Conservation (phyloP, 2,797 vertebrate species). For the Enteromius radiatus region DNA sequence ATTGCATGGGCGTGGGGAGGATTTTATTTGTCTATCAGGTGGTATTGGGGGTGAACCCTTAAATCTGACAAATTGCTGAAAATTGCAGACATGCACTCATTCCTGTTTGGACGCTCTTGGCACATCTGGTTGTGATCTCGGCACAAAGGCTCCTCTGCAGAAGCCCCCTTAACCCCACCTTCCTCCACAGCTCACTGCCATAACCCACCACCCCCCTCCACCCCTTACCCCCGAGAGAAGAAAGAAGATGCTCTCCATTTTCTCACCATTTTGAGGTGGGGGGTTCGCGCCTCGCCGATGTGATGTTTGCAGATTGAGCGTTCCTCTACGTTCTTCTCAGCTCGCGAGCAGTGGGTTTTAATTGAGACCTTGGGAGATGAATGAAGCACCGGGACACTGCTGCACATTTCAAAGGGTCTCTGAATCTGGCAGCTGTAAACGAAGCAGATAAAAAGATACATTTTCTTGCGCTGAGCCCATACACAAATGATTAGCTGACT, state of each 20-base stretch:
- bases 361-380: conserved; percentile 71
- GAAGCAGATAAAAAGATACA: conserved; percentile 70
- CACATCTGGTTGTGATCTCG: conserved; percentile 86
- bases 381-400: conserved; percentile 60
- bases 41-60: conserved; percentile 70
- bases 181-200: conserved; percentile 65
- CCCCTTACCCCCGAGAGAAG: conserved; percentile 5
- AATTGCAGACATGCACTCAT: conserved; percentile 84
- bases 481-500: conserved; percentile 60
- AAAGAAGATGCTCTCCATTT: conserved; percentile 45
- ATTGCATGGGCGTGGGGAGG: conserved; percentile 65
- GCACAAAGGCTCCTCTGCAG: conserved; percentile 76
- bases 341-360: conserved; percentile 65
- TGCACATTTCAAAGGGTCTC: conserved; percentile 65
- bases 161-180: conserved; percentile 64
- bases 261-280: conserved; percentile 1
- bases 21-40: conserved; percentile 78
- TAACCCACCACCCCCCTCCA: conserved; percentile 66
- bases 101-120: conserved; percentile 82
- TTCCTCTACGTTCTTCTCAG: conserved; percentile 62
- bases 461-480: conserved; percentile 56
- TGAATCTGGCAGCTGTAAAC: conserved; percentile 71
- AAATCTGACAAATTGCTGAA: conserved; percentile 88
- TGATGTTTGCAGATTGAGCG: conserved; percentile 70
- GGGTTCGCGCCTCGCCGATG: neutral